A percentile compares a stretch with the other conserved stretches of the same genome.
Evolutionary conservation across 2,888 invertebrate species (phyloP).

Genomic region (Geophilus truncorum): DNA sequence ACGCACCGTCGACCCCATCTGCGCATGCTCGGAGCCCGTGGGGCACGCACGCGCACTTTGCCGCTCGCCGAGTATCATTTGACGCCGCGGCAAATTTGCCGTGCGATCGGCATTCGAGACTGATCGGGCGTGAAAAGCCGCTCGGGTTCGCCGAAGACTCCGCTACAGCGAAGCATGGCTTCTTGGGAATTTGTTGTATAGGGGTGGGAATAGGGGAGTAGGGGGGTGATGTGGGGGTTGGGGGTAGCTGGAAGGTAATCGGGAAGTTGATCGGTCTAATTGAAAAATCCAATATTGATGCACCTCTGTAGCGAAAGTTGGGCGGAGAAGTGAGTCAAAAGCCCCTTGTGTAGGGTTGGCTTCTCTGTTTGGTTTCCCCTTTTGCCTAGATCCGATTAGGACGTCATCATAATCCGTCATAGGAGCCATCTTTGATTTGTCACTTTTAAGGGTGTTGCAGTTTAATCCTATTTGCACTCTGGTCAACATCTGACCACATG

Average conservation of each 20-base stretch:
- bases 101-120: neutral
- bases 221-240: neutral
- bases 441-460: constrained; percentile 1
- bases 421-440: constrained; percentile 17
- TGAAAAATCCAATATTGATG: constrained; percentile 25
- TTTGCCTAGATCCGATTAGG: neutral
- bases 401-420: constrained; percentile 18
- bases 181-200: neutral
- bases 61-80: neutral
- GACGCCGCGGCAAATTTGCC: neutral
- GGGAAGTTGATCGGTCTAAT: neutral
- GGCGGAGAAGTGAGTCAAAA: neutral
- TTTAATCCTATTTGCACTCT: neutral
- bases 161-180: neutral
- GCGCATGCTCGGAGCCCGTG: neutral
- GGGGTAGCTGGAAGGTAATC: neutral
- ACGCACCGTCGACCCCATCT: neutral
- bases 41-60: neutral
- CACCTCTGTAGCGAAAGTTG: neutral
- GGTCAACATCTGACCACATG: neutral
- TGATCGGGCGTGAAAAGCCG: constrained; percentile 25
- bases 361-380: neutral
- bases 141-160: neutral
- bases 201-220: neutral
- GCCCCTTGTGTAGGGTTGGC: neutral